These are phyloP conservation scores for Sarcophaga bullata DNA, from an alignment of 1,140 invertebrate genomes.

Conservation along the genomic window DNA sequence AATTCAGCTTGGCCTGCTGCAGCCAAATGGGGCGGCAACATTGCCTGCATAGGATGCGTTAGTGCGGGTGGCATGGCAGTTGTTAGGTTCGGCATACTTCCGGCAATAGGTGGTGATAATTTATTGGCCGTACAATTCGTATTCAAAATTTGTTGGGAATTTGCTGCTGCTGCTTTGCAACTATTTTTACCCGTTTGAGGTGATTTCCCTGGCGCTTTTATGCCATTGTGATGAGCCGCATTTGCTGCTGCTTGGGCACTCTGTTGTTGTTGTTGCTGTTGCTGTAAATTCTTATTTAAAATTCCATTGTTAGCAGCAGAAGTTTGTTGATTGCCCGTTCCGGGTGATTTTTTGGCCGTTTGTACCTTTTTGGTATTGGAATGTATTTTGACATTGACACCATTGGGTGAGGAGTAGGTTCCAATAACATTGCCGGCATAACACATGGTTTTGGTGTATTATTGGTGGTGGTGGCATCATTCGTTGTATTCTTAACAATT, in stretches of 20 bases:
- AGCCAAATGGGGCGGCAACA: constrained; percentile 50
- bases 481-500: constrained; percentile 45
- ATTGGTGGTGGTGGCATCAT: constrained; percentile 34
- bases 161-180: constrained; percentile 8
- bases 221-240: neutral
- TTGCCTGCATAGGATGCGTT: constrained; percentile 29
- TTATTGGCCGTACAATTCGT: constrained; percentile 42
- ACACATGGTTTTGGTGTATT: neutral
- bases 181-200: neutral
- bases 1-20: constrained; percentile 51
- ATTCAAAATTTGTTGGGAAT: neutral
- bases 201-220: neutral
- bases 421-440: constrained; percentile 43
- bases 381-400: constrained; percentile 45
- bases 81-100: neutral
- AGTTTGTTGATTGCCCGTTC: constrained; percentile 40
- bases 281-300: neutral
- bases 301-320: constrained; percentile 13
- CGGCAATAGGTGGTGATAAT: constrained; percentile 30
- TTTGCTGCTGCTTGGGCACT: constrained; percentile 25
- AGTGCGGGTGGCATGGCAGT: constrained; percentile 30
- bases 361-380: constrained; percentile 54
- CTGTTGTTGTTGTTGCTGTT: no score
- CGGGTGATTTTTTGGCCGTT: constrained; percentile 58
- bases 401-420: constrained; percentile 47